phyloP scores from a whole-genome alignment of 1,140 invertebrate species.

The Pseudomyrmex gracilis region DNA sequence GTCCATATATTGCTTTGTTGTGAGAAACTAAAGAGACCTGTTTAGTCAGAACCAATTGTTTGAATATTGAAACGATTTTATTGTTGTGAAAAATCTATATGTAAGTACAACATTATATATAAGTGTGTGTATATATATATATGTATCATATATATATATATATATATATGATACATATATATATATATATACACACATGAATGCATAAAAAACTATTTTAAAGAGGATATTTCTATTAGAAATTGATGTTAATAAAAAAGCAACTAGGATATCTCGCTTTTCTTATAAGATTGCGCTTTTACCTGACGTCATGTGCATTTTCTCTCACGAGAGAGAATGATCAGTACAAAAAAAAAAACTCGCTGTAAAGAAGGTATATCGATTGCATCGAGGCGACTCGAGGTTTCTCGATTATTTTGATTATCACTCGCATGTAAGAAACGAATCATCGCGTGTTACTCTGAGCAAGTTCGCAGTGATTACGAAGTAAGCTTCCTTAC shows the following conservation, averaged over 20 bases:
- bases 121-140: too few species aligned
- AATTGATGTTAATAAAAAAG: constrained; percentile 47
- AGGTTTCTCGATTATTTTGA: constrained; percentile 14
- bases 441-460: neutral
- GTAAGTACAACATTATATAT: constrained; percentile 60
- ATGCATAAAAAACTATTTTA: constrained; percentile 56
- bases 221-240: constrained; percentile 57
- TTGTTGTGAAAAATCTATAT: constrained; percentile 57
- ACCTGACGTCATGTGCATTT: constrained; percentile 32
- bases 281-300: constrained; percentile 34
- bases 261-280: constrained; percentile 31
- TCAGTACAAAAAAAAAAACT: constrained; percentile 39
- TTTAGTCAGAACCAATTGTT: constrained; percentile 53
- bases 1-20: constrained; percentile 30
- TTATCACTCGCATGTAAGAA: constrained; percentile 42
- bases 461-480: constrained; percentile 22
- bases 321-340: constrained; percentile 1
- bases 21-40: constrained; percentile 43
- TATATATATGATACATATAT: too few species aligned
- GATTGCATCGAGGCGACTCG: constrained; percentile 5
- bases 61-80: constrained; percentile 43
- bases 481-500: constrained; percentile 49
- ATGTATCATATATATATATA: too few species aligned
- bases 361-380: constrained; percentile 25
- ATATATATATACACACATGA: neutral